phyloP scores from a whole-genome alignment of 1,140 invertebrate species.

The Listronotus bonariensis region DNA sequence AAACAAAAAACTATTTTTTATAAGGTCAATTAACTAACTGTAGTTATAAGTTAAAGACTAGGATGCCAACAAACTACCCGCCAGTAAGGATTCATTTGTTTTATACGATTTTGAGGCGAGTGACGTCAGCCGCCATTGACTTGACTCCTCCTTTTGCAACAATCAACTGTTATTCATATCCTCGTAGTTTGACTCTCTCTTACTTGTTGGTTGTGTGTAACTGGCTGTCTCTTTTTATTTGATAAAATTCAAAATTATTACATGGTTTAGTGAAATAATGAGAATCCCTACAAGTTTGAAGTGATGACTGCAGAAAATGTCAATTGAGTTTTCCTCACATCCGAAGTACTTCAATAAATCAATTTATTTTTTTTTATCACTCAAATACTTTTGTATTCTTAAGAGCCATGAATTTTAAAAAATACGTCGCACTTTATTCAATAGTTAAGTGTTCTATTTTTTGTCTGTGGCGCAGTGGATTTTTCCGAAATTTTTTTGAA shows the following conservation, averaged over 20 bases:
- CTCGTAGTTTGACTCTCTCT: constrained; percentile 9
- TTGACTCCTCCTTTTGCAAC: constrained; percentile 11
- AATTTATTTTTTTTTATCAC: too few species aligned
- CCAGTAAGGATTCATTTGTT: constrained; percentile 27
- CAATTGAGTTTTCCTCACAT: too few species aligned
- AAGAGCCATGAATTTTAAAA: too few species aligned
- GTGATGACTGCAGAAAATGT: neutral
- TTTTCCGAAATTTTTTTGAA: too few species aligned
- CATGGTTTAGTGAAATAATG: neutral
- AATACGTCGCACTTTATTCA: too few species aligned
- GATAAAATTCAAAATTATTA: neutral
- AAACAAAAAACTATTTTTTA: neutral
- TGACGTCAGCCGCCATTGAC: constrained; percentile 18
- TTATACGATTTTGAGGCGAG: constrained; percentile 13
- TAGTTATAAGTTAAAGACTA: neutral
- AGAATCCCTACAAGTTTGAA: constrained; percentile 7
- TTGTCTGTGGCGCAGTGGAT: too few species aligned
- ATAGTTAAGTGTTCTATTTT: too few species aligned
- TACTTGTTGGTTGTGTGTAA: neutral
- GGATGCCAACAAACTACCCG: constrained; percentile 17
- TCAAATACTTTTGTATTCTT: too few species aligned
- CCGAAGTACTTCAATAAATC: too few species aligned
- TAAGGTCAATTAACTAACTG: neutral
- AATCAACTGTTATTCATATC: constrained; percentile 15
- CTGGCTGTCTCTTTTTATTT: neutral